Evolutionary conservation across 2,797 vertebrate genomes (phyloP).

Genomic region (Antennarius maculatus): DNA sequence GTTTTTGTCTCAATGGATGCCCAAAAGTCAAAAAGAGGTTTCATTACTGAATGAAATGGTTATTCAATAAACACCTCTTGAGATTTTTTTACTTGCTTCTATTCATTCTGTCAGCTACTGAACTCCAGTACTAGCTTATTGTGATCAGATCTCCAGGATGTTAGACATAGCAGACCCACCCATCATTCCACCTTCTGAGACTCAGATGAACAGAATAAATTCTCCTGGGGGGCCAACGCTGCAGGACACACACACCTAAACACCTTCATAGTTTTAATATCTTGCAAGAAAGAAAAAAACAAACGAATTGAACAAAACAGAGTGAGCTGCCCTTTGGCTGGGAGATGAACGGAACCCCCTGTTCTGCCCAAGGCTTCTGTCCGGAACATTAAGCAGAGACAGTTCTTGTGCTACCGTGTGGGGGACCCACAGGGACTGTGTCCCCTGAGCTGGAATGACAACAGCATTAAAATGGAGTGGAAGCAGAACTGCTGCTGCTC

Average conservation of each 20-base stretch:
- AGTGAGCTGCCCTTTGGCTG: constrained; percentile 60
- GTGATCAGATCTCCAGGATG: constrained; percentile 62
- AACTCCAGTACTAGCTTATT: constrained; percentile 53
- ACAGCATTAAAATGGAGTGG: constrained; percentile 46
- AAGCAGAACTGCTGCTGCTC: constrained; percentile 28
- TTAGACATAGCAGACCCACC: constrained; percentile 38
- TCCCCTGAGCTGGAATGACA: constrained; percentile 50
- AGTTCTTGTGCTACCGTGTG: constrained; percentile 59
- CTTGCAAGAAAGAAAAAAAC: constrained; percentile 23
- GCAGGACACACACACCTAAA: constrained; percentile 42
- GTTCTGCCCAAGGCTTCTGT: constrained; percentile 65
- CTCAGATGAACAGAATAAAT: constrained; percentile 66
- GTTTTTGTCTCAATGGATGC: no score
- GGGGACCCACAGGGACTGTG: constrained; percentile 55
- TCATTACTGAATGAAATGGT: no score
- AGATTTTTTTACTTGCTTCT: no score
- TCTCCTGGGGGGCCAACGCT: constrained; percentile 54
- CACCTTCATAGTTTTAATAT: constrained; percentile 61
- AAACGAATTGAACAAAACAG: constrained; percentile 56
- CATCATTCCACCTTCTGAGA: constrained; percentile 37
- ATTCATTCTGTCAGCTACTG: constrained; percentile 44
- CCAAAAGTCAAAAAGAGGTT: no score
- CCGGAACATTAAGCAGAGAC: constrained; percentile 74
- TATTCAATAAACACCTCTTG: no score
- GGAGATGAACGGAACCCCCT: constrained; percentile 67